Base-by-base conservation (phyloP, 2,113 vertebrate species). In the Forbesichthys papilliferus region DNA sequence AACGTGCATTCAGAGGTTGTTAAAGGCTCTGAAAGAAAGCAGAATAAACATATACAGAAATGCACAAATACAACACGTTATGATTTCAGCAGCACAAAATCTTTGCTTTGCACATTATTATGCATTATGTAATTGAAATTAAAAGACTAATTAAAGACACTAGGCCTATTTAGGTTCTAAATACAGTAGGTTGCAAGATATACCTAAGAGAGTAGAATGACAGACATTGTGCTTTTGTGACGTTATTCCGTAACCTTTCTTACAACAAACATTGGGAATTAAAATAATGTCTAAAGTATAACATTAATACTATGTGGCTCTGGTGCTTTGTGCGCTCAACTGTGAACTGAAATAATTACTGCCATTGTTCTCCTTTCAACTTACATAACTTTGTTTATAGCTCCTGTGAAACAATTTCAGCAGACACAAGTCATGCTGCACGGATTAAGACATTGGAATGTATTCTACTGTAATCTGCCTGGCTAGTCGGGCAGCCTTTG, bases 11-110 rank as follows among this genome's bases (percentile, higher is more conserved):
- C 70, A 72, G 83, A 83, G 60, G 81, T 61, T 18, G 82, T 77
- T 34, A 85, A 84, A 48, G 73, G 57, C 79, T 90, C 95, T 96
- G 87, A 73, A 93, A 88, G 77, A 89, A 83, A 79, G 58, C 69
- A 69, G 18, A 36, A 27, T 48, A 34, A 20, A 36, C 46, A 71
- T 56, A 59, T 66, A 72, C 51, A 36, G 4, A 10, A 27, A 46
- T 6, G 33, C 5, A 36, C 13, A 16, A 46, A 64, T 55, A 51
- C 33, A 77, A 47, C 7, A 8, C 36, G 7, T 42, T 42, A 42
- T 42, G 36, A 58, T 10, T 11, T 33, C 9, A 10, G 27, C 34
- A 34, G 20, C 11, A 34, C 20, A 27, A 58, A 5, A 33, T 27
- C 11, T 27, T 20, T 34, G 27, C 56, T 27, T 34, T 33, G 10